phyloP scores from a whole-genome alignment of 2,888 invertebrate genomes.

The Arge pagana region DNA sequence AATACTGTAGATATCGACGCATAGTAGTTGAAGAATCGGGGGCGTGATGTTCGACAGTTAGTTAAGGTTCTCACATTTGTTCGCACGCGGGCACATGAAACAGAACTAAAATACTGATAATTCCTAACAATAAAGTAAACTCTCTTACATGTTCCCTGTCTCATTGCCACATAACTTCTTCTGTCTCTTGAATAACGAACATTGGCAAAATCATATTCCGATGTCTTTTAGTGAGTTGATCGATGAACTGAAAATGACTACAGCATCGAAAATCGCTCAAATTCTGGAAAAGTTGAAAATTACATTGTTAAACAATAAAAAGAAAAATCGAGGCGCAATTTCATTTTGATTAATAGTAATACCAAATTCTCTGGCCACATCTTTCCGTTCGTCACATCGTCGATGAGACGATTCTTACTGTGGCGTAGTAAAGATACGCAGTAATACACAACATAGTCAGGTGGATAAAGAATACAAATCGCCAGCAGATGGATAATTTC shows the following conservation, averaged over 20 bases:
- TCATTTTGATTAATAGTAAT: slow-evolving; percentile 2
- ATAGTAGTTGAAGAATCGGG: slow-evolving; percentile 3
- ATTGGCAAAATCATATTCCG: slow-evolving; percentile 50
- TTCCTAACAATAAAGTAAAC: too few species aligned
- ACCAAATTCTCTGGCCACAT: slow-evolving; percentile 53
- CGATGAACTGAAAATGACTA: slow-evolving; percentile 49
- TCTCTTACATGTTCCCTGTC: too few species aligned
- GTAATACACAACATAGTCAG: slow-evolving; percentile 53
- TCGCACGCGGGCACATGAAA: slow-evolving; percentile 17
- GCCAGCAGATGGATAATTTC: slow-evolving; percentile 51
- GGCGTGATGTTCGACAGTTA: neutral
- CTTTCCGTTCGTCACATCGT: slow-evolving; percentile 43
- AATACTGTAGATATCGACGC: slow-evolving; percentile 17
- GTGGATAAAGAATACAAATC: slow-evolving; percentile 49
- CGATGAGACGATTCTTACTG: slow-evolving; percentile 42
- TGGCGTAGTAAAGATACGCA: slow-evolving; percentile 48
- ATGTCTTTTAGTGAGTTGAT: slow-evolving; percentile 50
- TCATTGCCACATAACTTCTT: neutral
- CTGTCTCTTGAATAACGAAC: slow-evolving; percentile 29
- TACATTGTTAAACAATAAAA: too few species aligned
- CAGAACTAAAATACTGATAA: too few species aligned
- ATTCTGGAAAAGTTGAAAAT: slow-evolving; percentile 34
- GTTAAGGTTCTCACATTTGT: slow-evolving; percentile 10
- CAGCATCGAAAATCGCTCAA: slow-evolving; percentile 47
- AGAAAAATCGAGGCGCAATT: too few species aligned